Conservation (phyloP, 2,888 invertebrate species). For the Ophonus ardosiacus region DNA sequence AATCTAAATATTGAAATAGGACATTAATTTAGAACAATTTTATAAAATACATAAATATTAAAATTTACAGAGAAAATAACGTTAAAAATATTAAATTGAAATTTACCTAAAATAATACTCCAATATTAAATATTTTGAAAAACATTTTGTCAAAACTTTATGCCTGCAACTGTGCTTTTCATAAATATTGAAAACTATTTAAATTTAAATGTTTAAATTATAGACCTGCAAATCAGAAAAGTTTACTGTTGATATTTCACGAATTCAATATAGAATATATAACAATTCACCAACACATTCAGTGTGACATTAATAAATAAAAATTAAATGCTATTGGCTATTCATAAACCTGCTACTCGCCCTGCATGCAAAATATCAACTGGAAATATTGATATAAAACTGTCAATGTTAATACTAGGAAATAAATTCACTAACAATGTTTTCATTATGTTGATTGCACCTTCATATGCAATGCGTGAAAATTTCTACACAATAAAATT, state of each 20-base stretch:
- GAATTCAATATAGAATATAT: background rate
- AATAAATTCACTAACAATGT: conserved; percentile 1
- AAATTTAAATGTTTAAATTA: background rate
- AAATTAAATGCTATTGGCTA: background rate
- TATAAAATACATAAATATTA: too few species aligned
- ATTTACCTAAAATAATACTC: too few species aligned
- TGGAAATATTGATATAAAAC: background rate
- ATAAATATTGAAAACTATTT: too few species aligned
- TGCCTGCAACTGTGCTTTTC: too few species aligned
- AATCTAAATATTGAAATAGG: too few species aligned
- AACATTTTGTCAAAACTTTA: too few species aligned
- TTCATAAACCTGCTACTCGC: background rate
- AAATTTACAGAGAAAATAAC: too few species aligned
- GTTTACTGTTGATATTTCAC: background rate
- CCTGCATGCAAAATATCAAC: background rate
- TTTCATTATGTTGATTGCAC: background rate
- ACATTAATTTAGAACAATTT: too few species aligned
- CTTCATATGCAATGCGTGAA: conserved; percentile 4
- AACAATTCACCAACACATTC: background rate
- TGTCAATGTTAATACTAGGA: background rate
- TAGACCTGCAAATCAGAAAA: background rate
- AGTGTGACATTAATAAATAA: background rate
- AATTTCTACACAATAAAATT: background rate
- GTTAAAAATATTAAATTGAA: too few species aligned
- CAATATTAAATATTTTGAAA: too few species aligned